A percentile compares a stretch with the other conserved stretches of the same genome.
Evolutionary conservation across 2,113 vertebrate species (phyloP).

Genomic region (Otis tarda): DNA sequence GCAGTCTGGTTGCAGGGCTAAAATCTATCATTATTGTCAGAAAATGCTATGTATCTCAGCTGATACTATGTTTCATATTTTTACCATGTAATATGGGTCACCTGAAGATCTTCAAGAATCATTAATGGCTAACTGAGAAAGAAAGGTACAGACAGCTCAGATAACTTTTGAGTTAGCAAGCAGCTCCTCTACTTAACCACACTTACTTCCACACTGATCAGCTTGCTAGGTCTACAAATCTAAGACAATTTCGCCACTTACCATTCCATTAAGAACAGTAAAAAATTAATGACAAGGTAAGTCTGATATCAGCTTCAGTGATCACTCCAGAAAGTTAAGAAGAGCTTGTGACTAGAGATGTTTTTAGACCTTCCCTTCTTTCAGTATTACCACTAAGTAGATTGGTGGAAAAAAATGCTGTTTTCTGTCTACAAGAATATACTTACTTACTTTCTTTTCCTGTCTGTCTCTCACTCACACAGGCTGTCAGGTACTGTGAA

Average conservation of each 20-base stretch:
- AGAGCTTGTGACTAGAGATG: not conserved
- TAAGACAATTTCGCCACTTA: conserved; percentile 56
- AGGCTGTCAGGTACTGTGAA: not conserved
- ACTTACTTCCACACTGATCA: conserved; percentile 29
- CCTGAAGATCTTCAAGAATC: not conserved
- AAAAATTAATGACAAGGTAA: conserved; percentile 60
- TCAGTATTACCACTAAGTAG: not conserved
- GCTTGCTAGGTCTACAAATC: conserved; percentile 34
- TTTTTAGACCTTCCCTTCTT: not conserved
- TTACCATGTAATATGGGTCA: not conserved
- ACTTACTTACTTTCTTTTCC: not conserved
- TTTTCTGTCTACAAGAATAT: not conserved
- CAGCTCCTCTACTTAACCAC: conserved; percentile 43
- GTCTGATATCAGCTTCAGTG: conserved; percentile 39
- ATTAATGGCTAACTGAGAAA: not conserved
- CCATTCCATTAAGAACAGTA: conserved; percentile 58
- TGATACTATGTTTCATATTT: not conserved
- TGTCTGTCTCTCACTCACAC: not conserved
- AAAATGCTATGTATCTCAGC: not conserved
- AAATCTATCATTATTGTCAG: not conserved
- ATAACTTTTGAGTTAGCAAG: not conserved
- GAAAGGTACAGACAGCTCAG: not conserved
- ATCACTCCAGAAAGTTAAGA: conserved; percentile 33
- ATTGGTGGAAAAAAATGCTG: not conserved
- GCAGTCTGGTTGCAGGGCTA: not conserved